These are phyloP conservation scores for Agrochola lota DNA, from an alignment of 2,888 invertebrate genomes.

Conservation along the genomic window DNA sequence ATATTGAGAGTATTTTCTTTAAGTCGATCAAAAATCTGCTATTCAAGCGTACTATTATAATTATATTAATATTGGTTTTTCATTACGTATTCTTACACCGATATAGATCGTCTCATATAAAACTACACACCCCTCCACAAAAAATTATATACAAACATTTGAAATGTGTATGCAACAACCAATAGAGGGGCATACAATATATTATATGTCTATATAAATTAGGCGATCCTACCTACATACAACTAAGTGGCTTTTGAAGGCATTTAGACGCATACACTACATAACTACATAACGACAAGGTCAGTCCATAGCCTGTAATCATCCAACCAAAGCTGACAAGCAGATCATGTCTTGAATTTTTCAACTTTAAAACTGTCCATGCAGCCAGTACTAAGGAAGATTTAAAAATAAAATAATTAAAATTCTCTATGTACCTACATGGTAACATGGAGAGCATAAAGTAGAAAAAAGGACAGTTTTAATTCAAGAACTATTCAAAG, in stretches of 20 bases:
- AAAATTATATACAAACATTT: no score
- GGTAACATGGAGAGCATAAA: neutral
- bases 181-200: no score
- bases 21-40: neutral
- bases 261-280: neutral
- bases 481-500: neutral
- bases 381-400: neutral
- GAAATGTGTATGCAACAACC: no score
- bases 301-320: neutral
- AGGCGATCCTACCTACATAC: neutral
- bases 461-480: neutral
- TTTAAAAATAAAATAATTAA: neutral
- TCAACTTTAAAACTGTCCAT: neutral
- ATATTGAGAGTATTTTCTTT: constrained; percentile 12
- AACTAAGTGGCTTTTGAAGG: no score
- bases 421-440: neutral
- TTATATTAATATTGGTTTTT: constrained; percentile 3
- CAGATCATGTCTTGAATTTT: neutral
- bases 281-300: no score
- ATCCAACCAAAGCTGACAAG: neutral
- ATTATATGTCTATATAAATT: no score
- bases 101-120: no score
- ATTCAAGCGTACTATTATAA: neutral
- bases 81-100: neutral
- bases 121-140: no score